Evolutionary conservation across 2,797 vertebrate species (phyloP).

Genomic region (Poecile montanus): DNA sequence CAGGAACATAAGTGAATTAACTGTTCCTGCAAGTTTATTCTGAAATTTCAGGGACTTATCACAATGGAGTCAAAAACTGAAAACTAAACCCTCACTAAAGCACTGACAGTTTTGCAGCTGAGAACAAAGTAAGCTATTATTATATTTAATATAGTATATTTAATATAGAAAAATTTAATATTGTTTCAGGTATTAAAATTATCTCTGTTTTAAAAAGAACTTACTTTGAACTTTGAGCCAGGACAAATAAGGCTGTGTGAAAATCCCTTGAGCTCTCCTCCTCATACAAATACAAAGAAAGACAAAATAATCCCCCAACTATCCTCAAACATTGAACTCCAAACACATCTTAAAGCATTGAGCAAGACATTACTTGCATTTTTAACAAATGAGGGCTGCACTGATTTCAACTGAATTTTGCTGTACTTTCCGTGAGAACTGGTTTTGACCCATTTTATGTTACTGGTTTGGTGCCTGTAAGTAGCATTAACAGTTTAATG

Average conservation of each 20-base stretch:
- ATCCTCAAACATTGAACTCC: not conserved
- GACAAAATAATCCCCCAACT: not conserved
- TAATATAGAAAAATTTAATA: not conserved
- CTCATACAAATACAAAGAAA: not conserved
- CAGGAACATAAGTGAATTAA: not conserved
- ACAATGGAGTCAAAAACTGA: not conserved
- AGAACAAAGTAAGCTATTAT: not conserved
- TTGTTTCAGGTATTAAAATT: not conserved
- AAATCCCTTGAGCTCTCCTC: not conserved
- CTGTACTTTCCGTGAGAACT: not conserved
- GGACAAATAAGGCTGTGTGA: not conserved
- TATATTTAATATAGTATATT: not conserved
- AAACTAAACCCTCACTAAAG: not conserved
- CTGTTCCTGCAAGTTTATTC: not conserved
- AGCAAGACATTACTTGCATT: not conserved
- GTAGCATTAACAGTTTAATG: constrained; percentile 51
- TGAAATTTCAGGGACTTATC: not conserved
- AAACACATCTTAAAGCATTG: not conserved
- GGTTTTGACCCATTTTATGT: constrained; percentile 11
- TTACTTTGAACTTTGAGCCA: not conserved
- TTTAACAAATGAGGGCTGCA: not conserved
- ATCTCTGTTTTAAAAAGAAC: not conserved
- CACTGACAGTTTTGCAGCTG: not conserved
- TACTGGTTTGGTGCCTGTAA: constrained; percentile 12
- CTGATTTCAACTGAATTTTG: not conserved